Evolutionary conservation across 2,888 invertebrate species (phyloP).

Genomic region (Antheraea assamensis): DNA sequence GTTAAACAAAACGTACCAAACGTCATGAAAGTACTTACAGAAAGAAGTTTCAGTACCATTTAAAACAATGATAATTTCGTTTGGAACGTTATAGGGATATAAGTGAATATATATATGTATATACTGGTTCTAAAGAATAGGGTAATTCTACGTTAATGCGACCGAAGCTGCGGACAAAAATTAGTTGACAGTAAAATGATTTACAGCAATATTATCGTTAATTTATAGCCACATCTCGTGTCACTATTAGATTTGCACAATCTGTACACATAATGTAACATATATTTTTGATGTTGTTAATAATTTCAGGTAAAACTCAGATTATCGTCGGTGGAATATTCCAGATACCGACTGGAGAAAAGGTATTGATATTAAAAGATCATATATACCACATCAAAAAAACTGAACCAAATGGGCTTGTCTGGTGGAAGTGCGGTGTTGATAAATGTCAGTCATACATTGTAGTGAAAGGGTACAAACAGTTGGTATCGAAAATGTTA

Average conservation of each 20-base stretch:
- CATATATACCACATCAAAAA: constrained; percentile 10
- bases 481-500: constrained; percentile 11
- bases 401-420: background rate
- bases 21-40: no score
- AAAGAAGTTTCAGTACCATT: no score
- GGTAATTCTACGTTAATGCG: no score
- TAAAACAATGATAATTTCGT: no score
- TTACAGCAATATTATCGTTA: no score
- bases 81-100: no score
- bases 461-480: constrained; percentile 17
- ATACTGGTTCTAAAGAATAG: no score
- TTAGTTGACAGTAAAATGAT: no score
- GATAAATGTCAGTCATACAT: constrained; percentile 17
- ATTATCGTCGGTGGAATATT: constrained; percentile 22
- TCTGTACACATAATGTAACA: background rate
- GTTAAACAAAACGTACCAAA: no score
- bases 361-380: constrained; percentile 21
- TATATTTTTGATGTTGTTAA: background rate
- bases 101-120: no score
- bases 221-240: no score
- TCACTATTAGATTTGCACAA: background rate
- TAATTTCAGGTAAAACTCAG: constrained; percentile 3
- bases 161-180: no score
- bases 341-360: constrained; percentile 19
- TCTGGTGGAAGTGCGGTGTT: constrained; percentile 17